Evolutionary conservation across 2,797 vertebrate species (phyloP).

Genomic region (Protosalanx chinensis): DNA sequence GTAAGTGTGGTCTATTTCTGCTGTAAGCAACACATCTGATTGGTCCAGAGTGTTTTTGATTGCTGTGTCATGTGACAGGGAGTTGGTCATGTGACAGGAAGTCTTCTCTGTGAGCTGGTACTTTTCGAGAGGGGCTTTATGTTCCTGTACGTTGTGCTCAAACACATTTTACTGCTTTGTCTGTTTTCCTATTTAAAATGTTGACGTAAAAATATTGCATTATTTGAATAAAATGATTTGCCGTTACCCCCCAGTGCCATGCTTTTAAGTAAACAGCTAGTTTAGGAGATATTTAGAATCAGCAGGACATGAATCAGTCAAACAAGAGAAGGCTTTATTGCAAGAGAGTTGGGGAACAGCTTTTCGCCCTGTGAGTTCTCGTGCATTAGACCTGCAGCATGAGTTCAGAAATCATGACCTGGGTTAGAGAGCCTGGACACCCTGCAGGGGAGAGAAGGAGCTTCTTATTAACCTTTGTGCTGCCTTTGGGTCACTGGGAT

Average conservation of each 20-base stretch:
- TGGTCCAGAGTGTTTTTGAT: not conserved
- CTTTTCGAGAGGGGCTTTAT: constrained; percentile 43
- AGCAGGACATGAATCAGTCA: no score
- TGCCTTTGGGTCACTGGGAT: no score
- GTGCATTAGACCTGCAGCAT: no score
- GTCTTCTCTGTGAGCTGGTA: constrained; percentile 40
- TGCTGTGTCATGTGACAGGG: not conserved
- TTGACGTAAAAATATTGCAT: constrained; percentile 69
- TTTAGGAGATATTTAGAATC: no score
- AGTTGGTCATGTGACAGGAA: constrained; percentile 17
- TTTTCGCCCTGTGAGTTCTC: no score
- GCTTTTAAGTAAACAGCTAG: constrained; percentile 11
- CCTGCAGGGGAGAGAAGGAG: no score
- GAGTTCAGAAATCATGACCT: no score
- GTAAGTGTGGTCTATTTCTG: constrained; percentile 41
- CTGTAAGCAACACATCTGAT: constrained; percentile 56
- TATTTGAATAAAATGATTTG: constrained; percentile 77
- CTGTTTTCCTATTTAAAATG: constrained; percentile 70
- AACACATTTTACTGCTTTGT: constrained; percentile 59
- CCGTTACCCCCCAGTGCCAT: constrained; percentile 25
- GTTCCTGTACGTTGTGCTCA: constrained; percentile 33
- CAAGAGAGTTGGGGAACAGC: no score
- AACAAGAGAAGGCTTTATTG: no score
- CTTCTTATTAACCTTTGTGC: no score
- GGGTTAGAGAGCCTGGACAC: no score